Base-by-base conservation (phyloP, 2,888 invertebrate genomes). In the Gryllus longicercus region DNA sequence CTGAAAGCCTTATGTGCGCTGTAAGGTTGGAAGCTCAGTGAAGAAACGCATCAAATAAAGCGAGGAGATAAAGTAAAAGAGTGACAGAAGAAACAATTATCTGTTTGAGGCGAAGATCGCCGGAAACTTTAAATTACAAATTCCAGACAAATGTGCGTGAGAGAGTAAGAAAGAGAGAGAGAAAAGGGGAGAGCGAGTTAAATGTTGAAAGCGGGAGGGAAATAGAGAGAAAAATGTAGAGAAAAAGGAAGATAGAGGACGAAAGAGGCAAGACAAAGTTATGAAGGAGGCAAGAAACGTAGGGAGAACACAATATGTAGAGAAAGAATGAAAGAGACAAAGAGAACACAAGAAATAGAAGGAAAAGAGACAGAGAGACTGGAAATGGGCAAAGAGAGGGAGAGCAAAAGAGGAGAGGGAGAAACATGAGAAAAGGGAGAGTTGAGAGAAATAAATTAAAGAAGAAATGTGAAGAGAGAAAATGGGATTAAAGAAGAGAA, bases 281-380 rank as follows among this genome's bases (percentile, higher is more conserved):
- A 77, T 38, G 3, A 21, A 21, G 21, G 49, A 49, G 38, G 16
- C 12, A 14, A 77, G 18, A 49, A 38, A 38, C 2, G 5, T n/a
- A 77, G 49, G 16, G 49, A 49, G 38, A 77, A 38, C 8, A 14
- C 12, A n/a, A n/a, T 5, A 77, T 2, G 5, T 16, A 16, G 8
- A 49, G 16, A n/a, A 5, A 14, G 8, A 49, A 38, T 49, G 77
- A 14, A 77, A 77, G 11, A 38, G 49, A 1, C 11, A 76, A 49
- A 77, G 18, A 50, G 50, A 50, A 50, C 49, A 77, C 50, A 77
- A 77, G 49, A 50, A 77, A 77, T 8, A 78, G n/a, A 50, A 50
- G 18, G 23, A 50, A 50, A 50, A n/a, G 50, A 77, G 25, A 50
- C 12, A 25, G 50, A n/a, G 50, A 77, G 77, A 50, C 4, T 25